Base-by-base conservation (phyloP, 2,797 vertebrate genomes). In the Ceryle rudis region DNA sequence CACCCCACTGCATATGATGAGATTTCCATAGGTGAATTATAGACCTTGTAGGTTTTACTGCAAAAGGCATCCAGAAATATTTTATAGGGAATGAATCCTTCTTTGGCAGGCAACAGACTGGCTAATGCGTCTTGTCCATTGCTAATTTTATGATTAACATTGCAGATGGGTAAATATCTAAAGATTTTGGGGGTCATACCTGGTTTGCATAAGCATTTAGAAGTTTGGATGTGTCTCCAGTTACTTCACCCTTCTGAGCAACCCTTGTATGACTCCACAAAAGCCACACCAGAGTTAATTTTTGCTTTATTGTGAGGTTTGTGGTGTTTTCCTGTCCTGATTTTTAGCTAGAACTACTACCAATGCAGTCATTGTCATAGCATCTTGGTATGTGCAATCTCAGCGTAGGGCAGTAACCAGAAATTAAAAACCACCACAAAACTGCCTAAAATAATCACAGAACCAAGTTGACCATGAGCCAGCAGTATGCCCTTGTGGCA, bases 91-190 rank as follows among this genome's bases (percentile, higher is more conserved):
- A 88, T 60, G 12, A 91, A 82, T 79, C 57, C 47, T 89, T 25
- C 44, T 46, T 89, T 93, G 91, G 88, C 77, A 91, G 33, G 57
- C 46, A 60, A 13, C 14, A 69, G 61, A 31, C 64, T 52, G 19
- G 22, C 26, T 89, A 61, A 74, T 57, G 26, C 26, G 42, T 52
- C 51, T 79, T 33, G 55, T 89, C 41, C 33, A 19, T 74, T 55
- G 55, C 57, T 89, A 57, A 79, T 93, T 89, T 86, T 91, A 37
- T 82, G 62, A 62, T 82, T 89, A 91, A 62, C 31, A 22, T 82
- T 82, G 57, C 77, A 86, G 72, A 57, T 69, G 47, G 20, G 26
- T 65, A 81, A 85, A 69, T 81, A 23, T 58, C 37, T 70, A 42
- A 37, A 47, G 57, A 70, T 70, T 46, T 61, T 18, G 14, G 9